Conservation (phyloP, 2,113 vertebrate genomes). For the Mesocricetus auratus region DNA sequence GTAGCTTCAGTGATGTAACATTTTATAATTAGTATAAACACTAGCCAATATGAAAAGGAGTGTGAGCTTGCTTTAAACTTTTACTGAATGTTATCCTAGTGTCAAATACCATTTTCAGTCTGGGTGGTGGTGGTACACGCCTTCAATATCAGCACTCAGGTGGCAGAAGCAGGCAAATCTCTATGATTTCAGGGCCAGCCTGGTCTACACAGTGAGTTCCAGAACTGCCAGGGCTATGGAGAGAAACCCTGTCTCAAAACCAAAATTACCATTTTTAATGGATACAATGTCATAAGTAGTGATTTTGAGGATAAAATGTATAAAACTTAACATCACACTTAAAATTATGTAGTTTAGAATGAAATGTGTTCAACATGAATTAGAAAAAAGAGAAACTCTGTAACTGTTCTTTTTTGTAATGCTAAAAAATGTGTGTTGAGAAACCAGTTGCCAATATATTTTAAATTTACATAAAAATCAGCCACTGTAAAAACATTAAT, state of each 20-base stretch:
- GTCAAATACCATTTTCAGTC: constrained; percentile 56
- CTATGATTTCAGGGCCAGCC: not conserved
- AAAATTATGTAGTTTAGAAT: constrained; percentile 50
- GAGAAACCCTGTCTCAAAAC: not conserved
- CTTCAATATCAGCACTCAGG: not conserved
- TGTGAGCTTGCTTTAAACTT: constrained; percentile 81
- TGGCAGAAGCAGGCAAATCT: not conserved
- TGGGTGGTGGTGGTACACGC: not conserved
- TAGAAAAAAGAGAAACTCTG: constrained; percentile 13
- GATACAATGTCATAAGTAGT: constrained; percentile 42
- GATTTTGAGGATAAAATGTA: constrained; percentile 40
- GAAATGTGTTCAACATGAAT: constrained; percentile 1
- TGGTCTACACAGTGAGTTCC: not conserved
- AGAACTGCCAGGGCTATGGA: not conserved
- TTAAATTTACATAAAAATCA: constrained; percentile 78
- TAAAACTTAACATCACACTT: constrained; percentile 6
- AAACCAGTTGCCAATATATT: constrained; percentile 77
- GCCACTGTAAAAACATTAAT: constrained; percentile 66
- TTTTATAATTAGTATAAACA: constrained; percentile 48
- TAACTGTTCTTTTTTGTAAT: constrained; percentile 42
- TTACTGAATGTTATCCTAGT: constrained; percentile 86
- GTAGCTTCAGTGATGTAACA: not conserved
- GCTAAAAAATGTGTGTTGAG: constrained; percentile 76
- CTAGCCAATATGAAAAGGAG: constrained; percentile 88
- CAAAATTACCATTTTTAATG: constrained; percentile 52